Evolutionary conservation across 2,113 vertebrate species (phyloP).

Genomic region (Rhineura floridana): DNA sequence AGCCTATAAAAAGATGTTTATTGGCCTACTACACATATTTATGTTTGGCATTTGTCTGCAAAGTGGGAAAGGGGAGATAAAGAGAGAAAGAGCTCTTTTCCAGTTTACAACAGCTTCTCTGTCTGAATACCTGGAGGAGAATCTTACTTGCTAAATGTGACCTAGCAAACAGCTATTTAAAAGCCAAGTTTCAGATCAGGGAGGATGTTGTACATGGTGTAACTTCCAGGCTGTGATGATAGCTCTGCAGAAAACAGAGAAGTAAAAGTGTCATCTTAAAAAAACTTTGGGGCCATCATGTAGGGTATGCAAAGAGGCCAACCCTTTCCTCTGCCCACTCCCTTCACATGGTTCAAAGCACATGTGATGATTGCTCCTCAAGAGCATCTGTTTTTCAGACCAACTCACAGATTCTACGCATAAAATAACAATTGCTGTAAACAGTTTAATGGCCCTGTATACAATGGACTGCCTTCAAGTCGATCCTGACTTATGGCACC

Average conservation of each 20-base stretch:
- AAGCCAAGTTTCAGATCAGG: neutral
- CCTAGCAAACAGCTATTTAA: neutral
- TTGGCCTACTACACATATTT: neutral
- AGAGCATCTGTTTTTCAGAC: neutral
- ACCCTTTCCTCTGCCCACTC: neutral
- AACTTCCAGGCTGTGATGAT: neutral
- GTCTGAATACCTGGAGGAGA: neutral
- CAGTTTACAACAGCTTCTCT: too few relatives aligned
- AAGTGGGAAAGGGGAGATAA: too few relatives aligned
- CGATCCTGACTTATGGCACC: too few relatives aligned
- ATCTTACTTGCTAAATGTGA: neutral
- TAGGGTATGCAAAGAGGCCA: neutral
- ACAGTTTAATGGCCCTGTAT: neutral
- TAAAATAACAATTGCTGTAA: neutral
- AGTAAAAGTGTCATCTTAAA: neutral
- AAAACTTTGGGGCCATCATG: neutral
- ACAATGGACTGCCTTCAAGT: too few relatives aligned
- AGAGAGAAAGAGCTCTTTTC: too few relatives aligned
- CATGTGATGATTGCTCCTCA: neutral
- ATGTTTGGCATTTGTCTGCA: neutral
- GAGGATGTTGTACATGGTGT: neutral
- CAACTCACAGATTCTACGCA: neutral
- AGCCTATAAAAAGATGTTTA: neutral
- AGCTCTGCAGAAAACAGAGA: neutral
- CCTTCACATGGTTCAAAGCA: neutral